A percentile compares a stretch with the other conserved stretches of the same genome.
Evolutionary conservation across 2,113 vertebrate genomes (phyloP).

Genomic region (Cyprinus carpio): DNA sequence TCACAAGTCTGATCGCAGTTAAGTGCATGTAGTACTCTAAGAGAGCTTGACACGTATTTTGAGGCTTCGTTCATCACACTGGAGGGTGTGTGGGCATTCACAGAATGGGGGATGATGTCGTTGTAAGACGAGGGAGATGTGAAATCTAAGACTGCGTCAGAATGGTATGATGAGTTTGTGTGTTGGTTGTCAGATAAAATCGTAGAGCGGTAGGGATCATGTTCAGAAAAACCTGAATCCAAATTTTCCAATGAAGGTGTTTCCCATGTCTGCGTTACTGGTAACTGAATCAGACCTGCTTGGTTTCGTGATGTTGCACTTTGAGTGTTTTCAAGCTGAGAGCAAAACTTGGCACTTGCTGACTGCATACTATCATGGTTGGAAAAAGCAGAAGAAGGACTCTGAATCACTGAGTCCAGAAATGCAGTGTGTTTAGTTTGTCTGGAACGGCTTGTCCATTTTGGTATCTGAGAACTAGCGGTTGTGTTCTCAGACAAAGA

Average conservation of each 20-base stretch:
- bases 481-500: slow-evolving; percentile 67
- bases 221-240: slow-evolving; percentile 70
- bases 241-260: slow-evolving; percentile 69
- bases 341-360: slow-evolving; percentile 77
- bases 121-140: slow-evolving; percentile 62
- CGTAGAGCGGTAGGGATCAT: slow-evolving; percentile 69
- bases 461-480: slow-evolving; percentile 68
- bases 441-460: slow-evolving; percentile 63
- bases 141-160: slow-evolving; percentile 65
- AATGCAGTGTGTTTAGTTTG: slow-evolving; percentile 67
- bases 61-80: slow-evolving; percentile 74
- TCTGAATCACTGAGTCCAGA: slow-evolving; percentile 63
- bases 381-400: slow-evolving; percentile 71
- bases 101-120: slow-evolving; percentile 52
- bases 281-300: slow-evolving; percentile 66
- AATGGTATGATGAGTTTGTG: slow-evolving; percentile 60
- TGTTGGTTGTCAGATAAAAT: slow-evolving; percentile 63
- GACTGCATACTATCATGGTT: slow-evolving; percentile 76
- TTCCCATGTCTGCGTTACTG: slow-evolving; percentile 72
- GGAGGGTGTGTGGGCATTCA: slow-evolving; percentile 71
- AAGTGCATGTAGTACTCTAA: slow-evolving; percentile 77
- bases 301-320: slow-evolving; percentile 57
- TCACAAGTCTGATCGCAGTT: slow-evolving; percentile 75
- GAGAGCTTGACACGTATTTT: slow-evolving; percentile 77
- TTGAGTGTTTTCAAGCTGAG: slow-evolving; percentile 72